These are phyloP conservation scores for Sternotherus odoratus DNA, from an alignment of 2,797 vertebrate genomes.

Conservation along the genomic window DNA sequence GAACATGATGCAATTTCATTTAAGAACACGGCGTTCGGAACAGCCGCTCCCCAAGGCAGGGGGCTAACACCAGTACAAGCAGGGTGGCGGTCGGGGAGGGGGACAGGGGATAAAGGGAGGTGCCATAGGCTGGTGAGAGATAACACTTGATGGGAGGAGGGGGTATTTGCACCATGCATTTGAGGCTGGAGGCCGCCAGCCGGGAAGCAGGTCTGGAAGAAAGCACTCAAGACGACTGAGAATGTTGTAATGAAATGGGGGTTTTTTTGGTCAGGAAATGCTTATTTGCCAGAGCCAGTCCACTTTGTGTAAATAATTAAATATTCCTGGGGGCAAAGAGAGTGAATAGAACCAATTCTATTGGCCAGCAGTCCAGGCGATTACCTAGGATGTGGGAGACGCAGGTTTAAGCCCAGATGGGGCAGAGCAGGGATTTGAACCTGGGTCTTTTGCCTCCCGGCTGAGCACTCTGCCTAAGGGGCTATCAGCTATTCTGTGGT, in stretches of 20 bases:
- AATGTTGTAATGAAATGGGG: background rate
- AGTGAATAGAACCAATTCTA: background rate
- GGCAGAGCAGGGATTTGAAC: background rate
- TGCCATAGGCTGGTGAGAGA: background rate
- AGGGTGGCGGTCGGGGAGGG: background rate
- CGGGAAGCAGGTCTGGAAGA: background rate
- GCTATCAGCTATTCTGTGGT: background rate
- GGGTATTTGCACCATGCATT: background rate
- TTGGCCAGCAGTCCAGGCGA: background rate
- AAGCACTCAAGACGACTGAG: background rate
- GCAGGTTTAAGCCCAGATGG: background rate
- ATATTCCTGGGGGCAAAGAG: background rate
- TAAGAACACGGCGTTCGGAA: background rate
- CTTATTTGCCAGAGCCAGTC: background rate
- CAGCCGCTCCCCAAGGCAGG: fast-evolving
- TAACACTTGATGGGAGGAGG: background rate
- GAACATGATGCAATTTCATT: background rate
- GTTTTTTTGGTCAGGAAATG: background rate
- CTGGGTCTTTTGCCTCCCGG: fast-evolving
- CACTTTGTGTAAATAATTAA: background rate
- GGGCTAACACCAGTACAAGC: background rate
- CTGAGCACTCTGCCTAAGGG: background rate
- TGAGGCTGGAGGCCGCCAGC: background rate
- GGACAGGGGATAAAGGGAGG: background rate
- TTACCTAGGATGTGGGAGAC: background rate